Evolutionary conservation across 2,888 invertebrate genomes (phyloP).

Genomic region (Oxytorus armatus): DNA sequence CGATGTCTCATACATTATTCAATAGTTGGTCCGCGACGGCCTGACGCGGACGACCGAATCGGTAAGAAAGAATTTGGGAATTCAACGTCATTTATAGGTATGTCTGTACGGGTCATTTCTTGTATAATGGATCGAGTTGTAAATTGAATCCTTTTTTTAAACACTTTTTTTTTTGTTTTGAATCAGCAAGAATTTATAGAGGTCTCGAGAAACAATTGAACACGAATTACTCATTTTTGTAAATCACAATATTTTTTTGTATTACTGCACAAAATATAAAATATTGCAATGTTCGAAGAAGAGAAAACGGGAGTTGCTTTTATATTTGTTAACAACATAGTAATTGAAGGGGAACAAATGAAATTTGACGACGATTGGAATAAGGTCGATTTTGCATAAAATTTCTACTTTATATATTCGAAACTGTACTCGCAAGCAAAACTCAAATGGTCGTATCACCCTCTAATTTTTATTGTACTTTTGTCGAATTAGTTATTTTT

Average conservation of each 20-base stretch:
- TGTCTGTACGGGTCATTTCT: background rate
- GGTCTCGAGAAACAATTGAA: no score
- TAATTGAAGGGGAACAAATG: background rate
- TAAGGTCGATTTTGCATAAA: conserved; percentile 11
- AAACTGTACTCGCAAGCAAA: conserved; percentile 6
- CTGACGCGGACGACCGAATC: conserved; percentile 14
- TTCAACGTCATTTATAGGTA: conserved; percentile 19
- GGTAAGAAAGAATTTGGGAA: conserved; percentile 40
- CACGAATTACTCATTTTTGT: no score
- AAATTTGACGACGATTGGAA: background rate
- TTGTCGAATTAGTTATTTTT: no score
- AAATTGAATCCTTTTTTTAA: no score
- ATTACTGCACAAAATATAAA: no score
- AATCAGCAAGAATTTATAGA: no score
- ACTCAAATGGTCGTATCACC: conserved; percentile 47
- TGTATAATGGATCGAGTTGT: background rate
- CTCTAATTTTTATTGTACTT: conserved; percentile 45
- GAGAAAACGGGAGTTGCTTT: no score
- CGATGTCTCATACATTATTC: conserved; percentile 61
- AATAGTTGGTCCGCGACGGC: conserved; percentile 23
- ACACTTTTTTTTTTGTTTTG: no score
- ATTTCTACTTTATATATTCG: background rate
- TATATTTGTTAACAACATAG: conserved; percentile 1
- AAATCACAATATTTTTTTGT: no score
- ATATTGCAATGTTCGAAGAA: background rate